These are phyloP conservation scores for Nematostella vectensis DNA, from an alignment of 92 coral and sea anemone species.

Conservation along the genomic window DNA sequence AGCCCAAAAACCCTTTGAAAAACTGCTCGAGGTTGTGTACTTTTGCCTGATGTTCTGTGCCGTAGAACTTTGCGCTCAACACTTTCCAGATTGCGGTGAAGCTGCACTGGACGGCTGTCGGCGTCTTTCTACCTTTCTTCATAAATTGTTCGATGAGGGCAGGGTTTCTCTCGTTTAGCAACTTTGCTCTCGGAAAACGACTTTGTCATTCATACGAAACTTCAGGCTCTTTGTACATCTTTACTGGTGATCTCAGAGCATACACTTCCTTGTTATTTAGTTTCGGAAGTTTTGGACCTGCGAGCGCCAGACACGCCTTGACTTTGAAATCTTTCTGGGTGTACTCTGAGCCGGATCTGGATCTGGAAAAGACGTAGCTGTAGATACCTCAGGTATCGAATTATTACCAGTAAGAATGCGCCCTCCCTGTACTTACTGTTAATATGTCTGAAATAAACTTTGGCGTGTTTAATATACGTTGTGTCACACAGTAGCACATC, in stretches of 20 bases:
- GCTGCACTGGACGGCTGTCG: constrained; percentile 13
- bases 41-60: constrained; percentile 12
- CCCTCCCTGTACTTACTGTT: too few species aligned
- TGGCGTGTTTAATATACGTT: too few species aligned
- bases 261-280: constrained; percentile 27
- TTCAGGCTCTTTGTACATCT: constrained; percentile 14
- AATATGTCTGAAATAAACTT: too few species aligned
- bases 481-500: too few species aligned
- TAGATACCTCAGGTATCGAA: too few species aligned
- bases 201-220: constrained; percentile 21
- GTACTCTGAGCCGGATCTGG: constrained; percentile 1
- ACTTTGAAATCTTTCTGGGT: constrained; percentile 5
- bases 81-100: constrained; percentile 1
- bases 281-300: background rate
- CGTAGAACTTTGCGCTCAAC: background rate
- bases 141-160: constrained; percentile 22
- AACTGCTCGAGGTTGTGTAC: constrained; percentile 37
- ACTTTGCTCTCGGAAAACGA: constrained; percentile 34
- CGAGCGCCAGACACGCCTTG: background rate
- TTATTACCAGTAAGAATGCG: too few species aligned
- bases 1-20: constrained; percentile 40
- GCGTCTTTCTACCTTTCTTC: constrained; percentile 25
- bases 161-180: constrained; percentile 8
- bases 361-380: constrained; percentile 15
- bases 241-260: constrained; percentile 39